Evolutionary conservation across 2,113 vertebrate species (phyloP).

Genomic region (Paralichthys olivaceus): DNA sequence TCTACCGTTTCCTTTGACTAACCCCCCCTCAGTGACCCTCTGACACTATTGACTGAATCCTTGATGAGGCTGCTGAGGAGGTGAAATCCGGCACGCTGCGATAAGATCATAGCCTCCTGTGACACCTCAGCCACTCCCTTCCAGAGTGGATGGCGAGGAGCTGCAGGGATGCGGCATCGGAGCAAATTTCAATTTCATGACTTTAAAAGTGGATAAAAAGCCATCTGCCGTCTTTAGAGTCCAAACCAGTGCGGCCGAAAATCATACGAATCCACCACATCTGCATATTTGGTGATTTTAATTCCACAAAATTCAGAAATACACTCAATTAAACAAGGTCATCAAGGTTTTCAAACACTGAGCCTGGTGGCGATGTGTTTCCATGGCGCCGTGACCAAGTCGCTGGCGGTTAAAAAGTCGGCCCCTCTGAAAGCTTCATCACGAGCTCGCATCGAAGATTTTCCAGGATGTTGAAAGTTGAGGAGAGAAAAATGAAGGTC

Average conservation of each 20-base stretch:
- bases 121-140: slow-evolving; percentile 65
- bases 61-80: slow-evolving; percentile 88
- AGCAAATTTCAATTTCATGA: slow-evolving; percentile 14
- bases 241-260: not conserved
- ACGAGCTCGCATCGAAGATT: not conserved
- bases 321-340: not conserved
- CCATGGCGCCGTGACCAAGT: slow-evolving; percentile 60
- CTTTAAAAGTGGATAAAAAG: not conserved
- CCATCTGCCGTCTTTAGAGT: not conserved
- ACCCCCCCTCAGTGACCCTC: slow-evolving; percentile 65
- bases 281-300: not conserved
- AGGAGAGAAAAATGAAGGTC: too few species aligned
- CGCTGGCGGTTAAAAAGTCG: slow-evolving; percentile 54
- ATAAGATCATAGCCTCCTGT: slow-evolving; percentile 85
- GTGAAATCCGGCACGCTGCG: slow-evolving; percentile 87
- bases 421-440: slow-evolving; percentile 25
- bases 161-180: not conserved
- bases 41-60: slow-evolving; percentile 85
- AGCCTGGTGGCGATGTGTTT: slow-evolving; percentile 65
- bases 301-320: not conserved
- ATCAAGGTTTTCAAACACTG: slow-evolving; percentile 51
- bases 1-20: slow-evolving; percentile 53
- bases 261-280: not conserved
- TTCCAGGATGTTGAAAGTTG: not conserved
- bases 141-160: slow-evolving; percentile 26